A percentile compares a stretch with the other conserved stretches of the same genome.
Evolutionary conservation across 2,797 vertebrate genomes (phyloP).

Genomic region (Pterois miles): DNA sequence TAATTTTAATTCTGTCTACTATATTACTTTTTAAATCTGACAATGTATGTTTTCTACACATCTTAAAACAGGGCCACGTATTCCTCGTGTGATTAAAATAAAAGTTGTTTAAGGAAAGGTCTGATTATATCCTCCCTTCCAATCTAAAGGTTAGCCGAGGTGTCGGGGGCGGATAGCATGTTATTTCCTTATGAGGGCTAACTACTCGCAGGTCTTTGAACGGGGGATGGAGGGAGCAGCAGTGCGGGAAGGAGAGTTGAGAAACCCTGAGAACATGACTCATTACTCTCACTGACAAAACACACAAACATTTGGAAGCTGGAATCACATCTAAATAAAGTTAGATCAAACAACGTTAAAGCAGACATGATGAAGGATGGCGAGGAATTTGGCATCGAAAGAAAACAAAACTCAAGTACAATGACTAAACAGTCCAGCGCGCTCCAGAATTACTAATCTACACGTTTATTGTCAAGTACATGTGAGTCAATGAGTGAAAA

Average conservation of each 20-base stretch:
- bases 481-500: not conserved
- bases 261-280: constrained; percentile 30
- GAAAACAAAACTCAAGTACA: not conserved
- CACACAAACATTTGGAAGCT: constrained; percentile 50
- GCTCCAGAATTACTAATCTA: not conserved
- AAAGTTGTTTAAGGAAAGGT: constrained; percentile 18
- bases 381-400: not conserved
- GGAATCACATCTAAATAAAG: constrained; percentile 41
- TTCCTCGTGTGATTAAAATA: not conserved
- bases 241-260: constrained; percentile 4
- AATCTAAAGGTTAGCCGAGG: not conserved
- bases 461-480: not conserved
- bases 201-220: not conserved
- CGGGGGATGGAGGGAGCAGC: not conserved
- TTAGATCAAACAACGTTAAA: not conserved
- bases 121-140: constrained; percentile 7
- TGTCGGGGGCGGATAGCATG: not conserved
- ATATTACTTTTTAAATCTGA: not conserved
- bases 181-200: not conserved
- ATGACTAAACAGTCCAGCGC: constrained; percentile 3
- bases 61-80: too few species aligned
- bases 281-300: constrained; percentile 33
- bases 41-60: constrained; percentile 42
- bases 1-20: not conserved
- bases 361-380: not conserved